Base-by-base conservation (phyloP, 2,888 invertebrate genomes). In the Polylopha cassiicola region DNA sequence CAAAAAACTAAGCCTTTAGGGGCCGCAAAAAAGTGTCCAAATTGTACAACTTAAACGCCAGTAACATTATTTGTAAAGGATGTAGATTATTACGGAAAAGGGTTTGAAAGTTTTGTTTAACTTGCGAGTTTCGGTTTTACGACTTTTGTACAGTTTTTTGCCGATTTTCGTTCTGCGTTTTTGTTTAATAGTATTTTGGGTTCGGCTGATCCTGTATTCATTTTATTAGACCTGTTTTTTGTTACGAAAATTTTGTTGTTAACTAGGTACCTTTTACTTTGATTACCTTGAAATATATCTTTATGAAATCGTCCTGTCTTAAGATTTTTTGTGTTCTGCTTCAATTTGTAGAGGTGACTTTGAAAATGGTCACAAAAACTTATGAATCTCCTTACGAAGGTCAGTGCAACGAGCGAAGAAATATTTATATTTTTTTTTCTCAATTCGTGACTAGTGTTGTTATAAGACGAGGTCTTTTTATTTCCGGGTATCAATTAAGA, bases 1-100 rank as follows among this genome's bases (percentile, higher is more conserved):
- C 65, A 71, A 73, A 72, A 72, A 71, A 70, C 55, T 60, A 61
- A 48, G 54, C 29, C 34, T 47, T 61, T 58, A 47, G 53, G 60
- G 52, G 61, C 57, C 59, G 59, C 61, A 50, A 56, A 58, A 59
- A 65, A 60, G 21, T 41, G 47, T 38, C 47, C 43, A 43, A 36
- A 9, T 23, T 24, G 18, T 18, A 7, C 26, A 9, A 21, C 24
- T 29, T 26, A 34, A 41, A 39, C 16, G 26, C 26, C 17, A 10
- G 7, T 33, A 9, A 9, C 23, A 17, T 8, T 28, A 14, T 22
- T 33, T 39, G 28, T 8, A 17, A 17, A 16, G 7, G 17, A n/a
- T 18, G 13, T 27, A 14, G n/a, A n/a, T n/a, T n/a, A n/a, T n/a
- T n/a, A n/a, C n/a, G n/a, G n/a, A n/a, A n/a, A n/a, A n/a, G n/a